These are phyloP conservation scores for Graptemys geographica DNA, from an alignment of 2,797 vertebrate species.

Conservation along the genomic window DNA sequence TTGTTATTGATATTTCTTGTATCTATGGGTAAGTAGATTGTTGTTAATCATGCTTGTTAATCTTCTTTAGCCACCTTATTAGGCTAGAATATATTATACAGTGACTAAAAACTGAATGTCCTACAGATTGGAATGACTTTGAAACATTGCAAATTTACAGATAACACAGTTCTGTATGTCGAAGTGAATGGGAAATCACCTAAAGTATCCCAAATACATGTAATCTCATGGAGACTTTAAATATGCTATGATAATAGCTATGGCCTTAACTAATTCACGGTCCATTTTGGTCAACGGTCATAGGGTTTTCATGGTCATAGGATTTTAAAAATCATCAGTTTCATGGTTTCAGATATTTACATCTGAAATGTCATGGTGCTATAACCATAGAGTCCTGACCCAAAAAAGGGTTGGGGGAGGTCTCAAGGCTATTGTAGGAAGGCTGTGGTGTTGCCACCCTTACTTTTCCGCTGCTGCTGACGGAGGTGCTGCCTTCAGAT, in stretches of 20 bases:
- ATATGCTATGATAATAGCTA: neutral
- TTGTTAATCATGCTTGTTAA: neutral
- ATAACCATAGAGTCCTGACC: no score
- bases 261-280: no score
- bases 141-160: slow-evolving; percentile 10
- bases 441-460: no score
- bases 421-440: no score
- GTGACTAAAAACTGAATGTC: neutral
- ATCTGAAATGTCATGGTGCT: no score
- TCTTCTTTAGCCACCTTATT: neutral
- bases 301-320: no score
- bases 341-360: no score
- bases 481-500: no score
- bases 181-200: neutral
- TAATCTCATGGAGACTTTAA: neutral
- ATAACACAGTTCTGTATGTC: neutral
- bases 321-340: no score
- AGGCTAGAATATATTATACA: neutral
- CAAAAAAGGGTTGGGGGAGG: no score
- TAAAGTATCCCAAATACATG: neutral
- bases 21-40: slow-evolving; percentile 90
- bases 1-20: slow-evolving; percentile 95
- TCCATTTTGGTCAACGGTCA: no score
- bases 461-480: no score
- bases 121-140: neutral